Percentiles rank a stretch among this genome's conserved stretches.
Conservation (phyloP, 2,797 vertebrate genomes). For the Semotilus atromaculatus region DNA sequence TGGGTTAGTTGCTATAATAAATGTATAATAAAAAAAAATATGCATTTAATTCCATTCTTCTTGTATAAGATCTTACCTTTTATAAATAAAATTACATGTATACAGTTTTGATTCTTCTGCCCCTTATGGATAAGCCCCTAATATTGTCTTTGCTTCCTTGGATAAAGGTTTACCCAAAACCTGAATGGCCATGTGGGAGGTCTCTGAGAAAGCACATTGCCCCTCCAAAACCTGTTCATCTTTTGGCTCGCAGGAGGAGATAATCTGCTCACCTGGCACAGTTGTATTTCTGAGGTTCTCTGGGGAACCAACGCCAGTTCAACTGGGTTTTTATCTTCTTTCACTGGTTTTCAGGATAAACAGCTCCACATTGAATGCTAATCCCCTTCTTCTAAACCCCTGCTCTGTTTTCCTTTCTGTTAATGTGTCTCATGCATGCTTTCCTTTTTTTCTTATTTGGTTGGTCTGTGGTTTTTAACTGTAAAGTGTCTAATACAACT, state of each 20-base stretch:
- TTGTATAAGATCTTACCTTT: neutral
- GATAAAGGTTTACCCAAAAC: slow-evolving; percentile 64
- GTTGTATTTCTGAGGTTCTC: slow-evolving; percentile 67
- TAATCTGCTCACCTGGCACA: slow-evolving; percentile 79
- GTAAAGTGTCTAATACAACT: neutral
- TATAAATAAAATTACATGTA: neutral
- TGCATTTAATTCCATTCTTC: neutral
- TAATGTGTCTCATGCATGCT: slow-evolving; percentile 33
- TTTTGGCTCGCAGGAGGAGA: slow-evolving; percentile 51
- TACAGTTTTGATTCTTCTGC: neutral
- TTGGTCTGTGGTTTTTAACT: neutral
- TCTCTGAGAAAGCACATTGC: slow-evolving; percentile 68
- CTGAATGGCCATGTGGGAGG: slow-evolving; percentile 69
- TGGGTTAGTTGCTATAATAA: neutral
- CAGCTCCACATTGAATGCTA: slow-evolving; percentile 76
- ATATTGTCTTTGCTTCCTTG: neutral
- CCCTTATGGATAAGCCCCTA: neutral
- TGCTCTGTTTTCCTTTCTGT: slow-evolving; percentile 47
- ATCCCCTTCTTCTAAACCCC: slow-evolving; percentile 69
- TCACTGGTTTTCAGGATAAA: slow-evolving; percentile 78
- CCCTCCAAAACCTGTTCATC: slow-evolving; percentile 75
- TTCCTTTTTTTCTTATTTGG: neutral
- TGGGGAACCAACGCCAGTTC: slow-evolving; percentile 15
- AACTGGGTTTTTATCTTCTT: slow-evolving; percentile 75
- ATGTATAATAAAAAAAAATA: neutral